phyloP scores from a whole-genome alignment of 2,888 invertebrate species.

The Nomada flava region DNA sequence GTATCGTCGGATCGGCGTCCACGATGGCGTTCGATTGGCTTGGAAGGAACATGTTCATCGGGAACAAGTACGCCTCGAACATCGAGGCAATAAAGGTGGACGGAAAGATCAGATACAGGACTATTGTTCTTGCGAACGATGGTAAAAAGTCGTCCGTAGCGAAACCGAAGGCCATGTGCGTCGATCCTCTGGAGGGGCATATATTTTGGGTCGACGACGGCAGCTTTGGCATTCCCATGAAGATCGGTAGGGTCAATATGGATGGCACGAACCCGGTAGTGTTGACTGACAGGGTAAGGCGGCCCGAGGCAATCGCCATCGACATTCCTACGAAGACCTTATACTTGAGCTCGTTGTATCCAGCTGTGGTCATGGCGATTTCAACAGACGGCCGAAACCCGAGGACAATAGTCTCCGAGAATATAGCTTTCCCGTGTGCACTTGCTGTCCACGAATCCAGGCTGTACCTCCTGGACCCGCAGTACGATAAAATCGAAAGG shows the following conservation, averaged over 20 bases:
- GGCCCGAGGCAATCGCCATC: conserved; percentile 94
- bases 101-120: conserved; percentile 92
- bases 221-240: conserved; percentile 94
- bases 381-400: conserved; percentile 90
- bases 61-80: conserved; percentile 94
- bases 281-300: conserved; percentile 89
- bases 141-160: conserved; percentile 94
- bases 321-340: conserved; percentile 93
- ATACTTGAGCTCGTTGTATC: conserved; percentile 94
- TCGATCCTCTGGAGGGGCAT: conserved; percentile 96
- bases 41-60: conserved; percentile 96
- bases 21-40: conserved; percentile 98
- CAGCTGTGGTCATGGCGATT: conserved; percentile 89
- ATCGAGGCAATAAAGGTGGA: conserved; percentile 95
- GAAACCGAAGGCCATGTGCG: conserved; percentile 93
- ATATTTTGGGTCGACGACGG: conserved; percentile 98
- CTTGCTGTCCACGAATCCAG: conserved; percentile 92
- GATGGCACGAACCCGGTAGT: conserved; percentile 93
- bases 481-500: conserved; percentile 94
- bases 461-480: conserved; percentile 94
- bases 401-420: conserved; percentile 89
- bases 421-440: conserved; percentile 92
- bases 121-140: conserved; percentile 95
- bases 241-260: conserved; percentile 96
- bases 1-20: conserved; percentile 96